Base-by-base conservation (phyloP, 2,113 vertebrate genomes). In the Peromyscus maniculatus region DNA sequence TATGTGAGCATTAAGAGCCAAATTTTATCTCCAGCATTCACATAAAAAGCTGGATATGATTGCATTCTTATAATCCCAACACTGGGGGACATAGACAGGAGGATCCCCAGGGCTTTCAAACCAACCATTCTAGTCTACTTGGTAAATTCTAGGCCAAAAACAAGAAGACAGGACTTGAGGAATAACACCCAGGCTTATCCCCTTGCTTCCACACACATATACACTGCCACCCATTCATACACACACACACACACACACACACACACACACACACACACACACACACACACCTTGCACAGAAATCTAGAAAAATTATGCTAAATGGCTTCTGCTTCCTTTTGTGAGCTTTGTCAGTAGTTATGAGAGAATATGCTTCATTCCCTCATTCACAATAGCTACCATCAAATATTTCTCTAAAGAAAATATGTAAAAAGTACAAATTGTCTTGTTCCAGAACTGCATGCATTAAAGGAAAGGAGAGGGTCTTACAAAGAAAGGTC, bases 391-490 rank as follows among this genome's bases (percentile, higher is more conserved):
- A 39, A 59, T 4, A 82, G 31, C 10, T 15, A 64, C 57, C 16
- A 88, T 6, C 3, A 55, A 94, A 16, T 8, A 36, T 55, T 84
- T 7, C 80, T 87, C 8, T 55, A 55, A 84, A 89, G 28, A 71
- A 88, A 80, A 4, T 4, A 82, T 89, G 15, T 39, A 26, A 52
- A 89, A 90, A 43, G 24, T 52, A 31, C 55, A 69, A 78, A 24
- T n/a, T 26, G 3, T 43, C 46, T 21, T 71, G 0, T 91, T 78
- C 6, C 55, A 4, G 8, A 91, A 94, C 77, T 5, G 10, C 7
- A 24, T 3, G 12, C 7, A 31, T n/a, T 0, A 52, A n/a, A 39
- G 19, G 31, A 1, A 1, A 3, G 8, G 13, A n/a, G 28, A 43
- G 22, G 64, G 9, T 17, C 12, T 11, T 0, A 24, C 1, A 13